A percentile compares a stretch with the other conserved stretches of the same genome.
Conservation (phyloP, 2,888 invertebrate genomes). For the Ptychoptera contaminata region DNA sequence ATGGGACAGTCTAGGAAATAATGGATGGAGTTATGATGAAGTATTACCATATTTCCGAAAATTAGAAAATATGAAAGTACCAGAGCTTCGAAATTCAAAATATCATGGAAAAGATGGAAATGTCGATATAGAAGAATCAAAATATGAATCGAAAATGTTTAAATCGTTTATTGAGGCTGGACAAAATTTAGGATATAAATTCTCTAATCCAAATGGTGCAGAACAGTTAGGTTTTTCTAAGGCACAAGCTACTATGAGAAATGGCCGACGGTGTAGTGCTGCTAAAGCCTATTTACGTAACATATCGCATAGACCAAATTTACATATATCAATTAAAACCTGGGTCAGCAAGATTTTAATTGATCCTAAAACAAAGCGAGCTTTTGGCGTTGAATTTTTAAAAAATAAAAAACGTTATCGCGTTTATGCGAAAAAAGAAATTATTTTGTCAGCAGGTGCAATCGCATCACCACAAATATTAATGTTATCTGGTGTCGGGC, state of each 20-base stretch:
- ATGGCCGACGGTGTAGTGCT: conserved; percentile 62
- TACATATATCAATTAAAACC: conserved; percentile 52
- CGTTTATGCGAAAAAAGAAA: conserved; percentile 49
- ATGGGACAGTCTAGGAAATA: conserved; percentile 65
- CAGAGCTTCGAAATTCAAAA: conserved; percentile 40
- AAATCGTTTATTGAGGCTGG: conserved; percentile 51
- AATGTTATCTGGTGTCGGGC: conserved; percentile 73
- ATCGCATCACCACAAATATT: conserved; percentile 74
- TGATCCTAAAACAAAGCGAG: conserved; percentile 40
- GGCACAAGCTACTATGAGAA: conserved; percentile 52
- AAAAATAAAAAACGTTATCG: conserved; percentile 39
- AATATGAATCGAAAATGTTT: conserved; percentile 45
- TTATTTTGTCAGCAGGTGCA: conserved; percentile 64
- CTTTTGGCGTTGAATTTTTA: conserved; percentile 51
- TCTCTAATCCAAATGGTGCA: conserved; percentile 56
- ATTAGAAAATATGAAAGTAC: conserved; percentile 51
- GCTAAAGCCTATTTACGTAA: conserved; percentile 65
- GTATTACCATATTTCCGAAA: conserved; percentile 64
- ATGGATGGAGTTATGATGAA: conserved; percentile 63
- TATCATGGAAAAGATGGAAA: conserved; percentile 54
- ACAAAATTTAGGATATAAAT: conserved; percentile 48
- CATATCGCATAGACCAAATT: conserved; percentile 43
- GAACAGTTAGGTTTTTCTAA: conserved; percentile 48
- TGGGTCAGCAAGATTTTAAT: conserved; percentile 53
- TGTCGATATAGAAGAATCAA: conserved; percentile 48